Evolutionary conservation across 1,140 invertebrate species (phyloP), one percentile per base, ranked within the genome.

Genomic region (Drosophila aff.): DNA sequence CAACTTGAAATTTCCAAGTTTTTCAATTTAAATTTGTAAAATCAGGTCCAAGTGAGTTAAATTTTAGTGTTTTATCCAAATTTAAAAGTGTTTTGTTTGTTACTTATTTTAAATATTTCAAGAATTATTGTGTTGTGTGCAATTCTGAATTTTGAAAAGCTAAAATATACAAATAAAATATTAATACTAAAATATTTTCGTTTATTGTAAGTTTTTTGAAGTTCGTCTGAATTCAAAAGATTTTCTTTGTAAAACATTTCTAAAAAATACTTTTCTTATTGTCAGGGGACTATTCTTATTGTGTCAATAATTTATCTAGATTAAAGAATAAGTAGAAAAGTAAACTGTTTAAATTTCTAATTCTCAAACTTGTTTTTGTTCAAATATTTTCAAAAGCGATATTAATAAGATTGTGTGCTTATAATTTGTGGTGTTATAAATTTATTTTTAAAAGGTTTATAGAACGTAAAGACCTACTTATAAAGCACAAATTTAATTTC

Each of bases 31-130:
- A 10, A 5, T n/a, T 28, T 50, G 0, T 6, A 50, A 53, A 53
- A 36, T 18, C 3, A 21, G n/a, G n/a, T 6, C 4, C 0, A 33
- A 33, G 1, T 23, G 0, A 7, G 18, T 50, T 31, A 3, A 26
- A 26, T 1, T 18, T 26, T 16, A 3, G 1, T 7, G 46, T 31
- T 28, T 50, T 31, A 7, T 18, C 2, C 1, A 2, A 33, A 4
- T 16, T 41, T 74, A 2, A 46, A 18, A 46, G 53, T 33, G 41
- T 66, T 74, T 46, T 15, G 7, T 13, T 46, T 1, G 3, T 15
- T 8, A 47, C 13, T 47, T 1, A 15, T 40, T 49, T 64, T 49
- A 21, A 13, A 13, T 11, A 13, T 23, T 23, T 15, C 6, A 31
- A 43, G 1, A 44, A 33, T 5, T 11, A 4, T 2, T 28, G 0